These are phyloP conservation scores for Drosophila micromelanica DNA, from an alignment of 1,140 invertebrate species.

Conservation along the genomic window DNA sequence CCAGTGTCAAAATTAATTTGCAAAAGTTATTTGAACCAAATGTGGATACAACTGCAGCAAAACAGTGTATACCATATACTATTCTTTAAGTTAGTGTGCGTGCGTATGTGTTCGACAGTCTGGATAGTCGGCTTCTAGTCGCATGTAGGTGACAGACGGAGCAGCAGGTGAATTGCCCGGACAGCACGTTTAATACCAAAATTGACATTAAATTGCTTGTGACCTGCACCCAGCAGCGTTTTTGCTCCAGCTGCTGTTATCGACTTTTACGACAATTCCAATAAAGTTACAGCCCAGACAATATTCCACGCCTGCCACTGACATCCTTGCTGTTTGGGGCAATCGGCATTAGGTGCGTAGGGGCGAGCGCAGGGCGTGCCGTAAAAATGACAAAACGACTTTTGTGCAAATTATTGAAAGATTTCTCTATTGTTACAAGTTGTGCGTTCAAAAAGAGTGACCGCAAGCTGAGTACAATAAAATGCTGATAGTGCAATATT, in stretches of 20 bases:
- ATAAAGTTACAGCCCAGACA: slow-evolving; percentile 74
- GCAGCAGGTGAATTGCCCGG: slow-evolving; percentile 69
- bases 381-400: slow-evolving; percentile 62
- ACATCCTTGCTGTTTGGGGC: slow-evolving; percentile 14
- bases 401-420: slow-evolving; percentile 68
- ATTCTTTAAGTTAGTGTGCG: no score
- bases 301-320: slow-evolving; percentile 47
- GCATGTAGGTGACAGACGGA: slow-evolving; percentile 50
- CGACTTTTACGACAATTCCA: slow-evolving; percentile 82
- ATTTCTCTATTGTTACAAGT: slow-evolving; percentile 51
- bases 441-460: slow-evolving; percentile 23
- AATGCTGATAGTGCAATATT: not conserved
- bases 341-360: slow-evolving; percentile 7
- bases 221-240: slow-evolving; percentile 54
- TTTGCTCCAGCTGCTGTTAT: slow-evolving; percentile 50
- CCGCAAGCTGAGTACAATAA: slow-evolving; percentile 5
- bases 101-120: slow-evolving; percentile 46
- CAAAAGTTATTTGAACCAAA: slow-evolving; percentile 52
- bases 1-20: slow-evolving; percentile 69
- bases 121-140: slow-evolving; percentile 29
- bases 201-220: slow-evolving; percentile 83
- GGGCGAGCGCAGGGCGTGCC: slow-evolving; percentile 23
- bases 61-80: not conserved
- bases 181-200: slow-evolving; percentile 81
- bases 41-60: slow-evolving; percentile 10